Evolutionary conservation across 2,888 invertebrate species (phyloP), one percentile per base, ranked within the genome.

Genomic region (Trachelus iudaicus): DNA sequence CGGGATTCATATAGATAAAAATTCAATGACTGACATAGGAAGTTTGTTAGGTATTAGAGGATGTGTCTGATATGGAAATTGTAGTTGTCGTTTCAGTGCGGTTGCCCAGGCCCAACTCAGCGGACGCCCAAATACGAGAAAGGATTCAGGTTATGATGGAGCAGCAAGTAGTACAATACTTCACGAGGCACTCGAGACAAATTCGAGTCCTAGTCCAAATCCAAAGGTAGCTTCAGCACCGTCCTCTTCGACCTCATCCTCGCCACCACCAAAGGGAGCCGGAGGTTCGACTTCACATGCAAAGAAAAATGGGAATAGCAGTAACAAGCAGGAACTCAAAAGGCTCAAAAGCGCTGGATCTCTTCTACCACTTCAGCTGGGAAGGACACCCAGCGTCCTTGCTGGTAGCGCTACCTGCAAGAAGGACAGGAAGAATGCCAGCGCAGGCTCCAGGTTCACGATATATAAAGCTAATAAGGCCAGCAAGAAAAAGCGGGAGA

Each of bases 401-500:
- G 85, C 90, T 30, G 90, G 91, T 80, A 92, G 92, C 82, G 92
- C 93, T 87, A 93, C 94, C 83, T 83, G 86, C 76, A 97, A 96
- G 92, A 97, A 97, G 90, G 95, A 96, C 85, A 92, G 95, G 79
- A 95, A 95, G 90, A 91, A 91, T 78, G 94, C 95, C 11, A 94
- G 94, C 69, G 93, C 95, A 0, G 95, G 95, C 0, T 95, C 95
- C 73, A 94, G 97, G 85, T 97, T 97, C 92, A 97, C 97, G 82
- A 97, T 97, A 89, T 97, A 97, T 92, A 97, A 97, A 92, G 97
- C 97, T 78, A 97, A 98, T 93, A 98, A 98, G 92, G 98, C 98
- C 73, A 97, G 97, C 89, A 95, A 97, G 92, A 98, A 98, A 93
- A 98, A 98, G 92, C 93, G 97, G 75, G 98, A 98, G 89, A 98